Evolutionary conservation across 2,888 invertebrate genomes (phyloP), one percentile per base, ranked within the genome.

Genomic region (Rotaria sp.): DNA sequence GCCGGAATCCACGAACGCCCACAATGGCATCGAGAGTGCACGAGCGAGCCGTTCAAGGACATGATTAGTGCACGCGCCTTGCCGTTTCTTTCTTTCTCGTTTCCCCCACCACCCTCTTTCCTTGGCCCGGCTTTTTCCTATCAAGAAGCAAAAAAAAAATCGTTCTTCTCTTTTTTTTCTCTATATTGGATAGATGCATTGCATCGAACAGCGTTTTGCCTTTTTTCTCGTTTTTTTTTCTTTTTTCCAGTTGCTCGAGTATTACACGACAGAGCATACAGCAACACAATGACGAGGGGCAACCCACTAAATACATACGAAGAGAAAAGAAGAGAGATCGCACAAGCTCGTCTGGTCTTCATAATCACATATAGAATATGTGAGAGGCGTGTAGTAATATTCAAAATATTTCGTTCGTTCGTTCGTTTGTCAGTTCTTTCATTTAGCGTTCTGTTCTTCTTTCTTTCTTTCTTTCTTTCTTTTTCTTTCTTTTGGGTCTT

Each of bases 1-100:
- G 67, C 35, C 67, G 67, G 67, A 67, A 67, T 35, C 67, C 67
- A 67, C 67, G 35, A 67, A 67, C 67, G 67, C 67, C 67, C 30
- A 67, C 67, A 35, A 35, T 67, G 67, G 67, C 67, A 67, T 67
- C 67, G 67, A 67, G 67, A 67, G 67, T 18, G 67, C 67, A 30
- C 67, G 30, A 67, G 67, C 67, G 67, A 67, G 67, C 30, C 67
- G 67, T 67, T 67, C 67, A 67, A 67, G 67, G 67, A 67, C 67
- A 35, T 67, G 67, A 67, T 67, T 67, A 67, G 67, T 67, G 67
- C 67, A 67, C 67, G 67, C 67, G 67, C 67, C 35, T 67, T 67
- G 67, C 67, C 67, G 67, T 67, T 67, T 59, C 57, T 59, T n/a
- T 59, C 26, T 59, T n/a, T 59, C 30, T 59, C 26, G 11, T 21